These are phyloP conservation scores for Plagodis pulveraria DNA, from an alignment of 2,888 invertebrate species.

Conservation along the genomic window DNA sequence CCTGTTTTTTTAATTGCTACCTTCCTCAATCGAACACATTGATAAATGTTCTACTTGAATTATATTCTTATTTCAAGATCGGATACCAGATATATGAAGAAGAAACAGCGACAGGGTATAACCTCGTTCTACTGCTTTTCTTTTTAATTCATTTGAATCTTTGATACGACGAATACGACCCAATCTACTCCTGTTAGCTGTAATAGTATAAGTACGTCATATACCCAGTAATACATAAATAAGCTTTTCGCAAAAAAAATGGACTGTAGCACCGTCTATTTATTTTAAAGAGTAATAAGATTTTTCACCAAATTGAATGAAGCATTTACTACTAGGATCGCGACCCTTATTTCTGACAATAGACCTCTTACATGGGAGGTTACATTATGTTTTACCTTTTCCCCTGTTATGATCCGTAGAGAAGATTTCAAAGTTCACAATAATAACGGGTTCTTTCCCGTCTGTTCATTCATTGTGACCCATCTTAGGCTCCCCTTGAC, in stretches of 20 bases:
- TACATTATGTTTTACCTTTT: conserved; percentile 32
- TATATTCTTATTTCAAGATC: no score
- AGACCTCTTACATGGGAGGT: conserved; percentile 25
- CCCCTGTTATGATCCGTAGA: conserved; percentile 34
- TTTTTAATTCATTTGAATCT: conserved; percentile 13
- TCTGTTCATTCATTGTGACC: conserved; percentile 38
- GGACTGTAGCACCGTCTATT: background rate
- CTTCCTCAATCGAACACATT: no score
- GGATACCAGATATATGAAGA: no score
- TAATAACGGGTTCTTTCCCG: conserved; percentile 37
- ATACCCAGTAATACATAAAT: conserved; percentile 1
- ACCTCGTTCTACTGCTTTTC: conserved; percentile 15
- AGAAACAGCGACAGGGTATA: no score
- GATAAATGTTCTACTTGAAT: no score
- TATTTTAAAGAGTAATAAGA: conserved; percentile 26
- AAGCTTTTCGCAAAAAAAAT: conserved; percentile 1
- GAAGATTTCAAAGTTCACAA: conserved; percentile 38
- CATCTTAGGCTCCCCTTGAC: conserved; percentile 33
- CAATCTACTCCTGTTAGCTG: background rate
- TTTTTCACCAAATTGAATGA: conserved; percentile 31
- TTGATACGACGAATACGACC: background rate
- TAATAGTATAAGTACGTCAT: conserved; percentile 5
- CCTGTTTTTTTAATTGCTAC: no score
- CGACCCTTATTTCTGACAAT: conserved; percentile 30
- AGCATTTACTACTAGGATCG: conserved; percentile 13